Evolutionary conservation across 1,140 invertebrate genomes (phyloP).

Genomic region (Heliconius melpomene): DNA sequence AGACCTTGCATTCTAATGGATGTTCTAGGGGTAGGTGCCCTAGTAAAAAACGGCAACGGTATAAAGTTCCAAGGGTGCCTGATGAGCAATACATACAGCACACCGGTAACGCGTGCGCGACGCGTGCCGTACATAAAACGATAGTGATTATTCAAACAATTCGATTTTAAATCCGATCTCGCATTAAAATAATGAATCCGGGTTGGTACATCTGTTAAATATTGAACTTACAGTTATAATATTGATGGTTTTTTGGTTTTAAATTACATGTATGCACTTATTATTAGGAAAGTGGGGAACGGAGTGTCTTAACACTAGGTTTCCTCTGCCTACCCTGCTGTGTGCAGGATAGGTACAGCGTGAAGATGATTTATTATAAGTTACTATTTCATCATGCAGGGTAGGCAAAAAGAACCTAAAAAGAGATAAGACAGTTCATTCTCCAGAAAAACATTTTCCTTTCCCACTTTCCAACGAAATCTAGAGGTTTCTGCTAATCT

Average conservation of each 20-base stretch:
- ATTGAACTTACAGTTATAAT: background rate
- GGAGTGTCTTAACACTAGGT: background rate
- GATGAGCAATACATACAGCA: background rate
- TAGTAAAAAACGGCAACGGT: background rate
- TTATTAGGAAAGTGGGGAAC: background rate
- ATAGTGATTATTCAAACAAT: constrained; percentile 69
- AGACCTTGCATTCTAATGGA: background rate
- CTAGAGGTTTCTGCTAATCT: too few relatives aligned
- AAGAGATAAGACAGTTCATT: too few relatives aligned
- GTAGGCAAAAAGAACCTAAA: too few relatives aligned
- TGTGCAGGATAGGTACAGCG: too few relatives aligned
- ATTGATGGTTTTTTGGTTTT: background rate
- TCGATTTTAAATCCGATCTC: constrained; percentile 63
- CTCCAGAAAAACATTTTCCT: too few relatives aligned
- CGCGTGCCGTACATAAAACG: constrained; percentile 44
- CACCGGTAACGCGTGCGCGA: constrained; percentile 40
- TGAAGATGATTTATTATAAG: too few relatives aligned
- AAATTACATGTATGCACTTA: background rate
- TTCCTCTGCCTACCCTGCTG: background rate
- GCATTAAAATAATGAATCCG: constrained; percentile 47
- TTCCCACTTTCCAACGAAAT: too few relatives aligned
- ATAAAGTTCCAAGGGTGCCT: background rate
- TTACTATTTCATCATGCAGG: too few relatives aligned
- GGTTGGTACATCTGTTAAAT: constrained; percentile 43
- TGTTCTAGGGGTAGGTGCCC: background rate